These are phyloP conservation scores for Pocillopora grandis DNA, from an alignment of 92 coral and sea anemone genomes.

Conservation along the genomic window DNA sequence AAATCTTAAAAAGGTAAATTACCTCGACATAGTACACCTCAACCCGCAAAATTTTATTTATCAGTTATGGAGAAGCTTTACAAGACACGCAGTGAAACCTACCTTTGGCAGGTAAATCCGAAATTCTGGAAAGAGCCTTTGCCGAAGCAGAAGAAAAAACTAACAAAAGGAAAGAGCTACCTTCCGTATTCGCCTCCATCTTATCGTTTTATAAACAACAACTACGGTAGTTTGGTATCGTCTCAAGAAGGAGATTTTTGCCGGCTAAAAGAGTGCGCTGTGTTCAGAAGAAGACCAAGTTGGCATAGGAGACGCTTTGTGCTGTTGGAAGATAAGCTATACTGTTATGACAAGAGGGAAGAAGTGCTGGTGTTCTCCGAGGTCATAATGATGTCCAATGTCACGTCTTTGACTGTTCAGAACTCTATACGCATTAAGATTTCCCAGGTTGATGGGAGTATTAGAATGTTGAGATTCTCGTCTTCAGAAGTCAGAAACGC, in stretches of 20 bases:
- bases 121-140: slow-evolving; percentile 2
- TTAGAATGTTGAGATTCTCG: slow-evolving; percentile 2
- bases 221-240: background rate
- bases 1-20: background rate
- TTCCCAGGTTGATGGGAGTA: background rate
- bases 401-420: slow-evolving; percentile 3
- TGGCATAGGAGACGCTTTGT: slow-evolving; percentile 34
- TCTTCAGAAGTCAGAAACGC: slow-evolving; percentile 24
- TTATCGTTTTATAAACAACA: slow-evolving; percentile 15
- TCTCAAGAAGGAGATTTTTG: slow-evolving; percentile 27
- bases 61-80: slow-evolving; percentile 19
- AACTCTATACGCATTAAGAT: background rate
- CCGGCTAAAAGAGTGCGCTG: slow-evolving; percentile 13
- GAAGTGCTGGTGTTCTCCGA: background rate
- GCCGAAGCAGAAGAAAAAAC: background rate
- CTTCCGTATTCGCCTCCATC: background rate
- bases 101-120: slow-evolving; percentile 7
- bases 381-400: slow-evolving; percentile 1
- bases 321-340: slow-evolving; percentile 20
- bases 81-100: slow-evolving; percentile 16
- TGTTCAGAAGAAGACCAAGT: background rate
- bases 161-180: background rate
- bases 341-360: slow-evolving; percentile 23
- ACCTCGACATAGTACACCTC: background rate
- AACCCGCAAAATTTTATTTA: too few species aligned